phyloP scores from a whole-genome alignment of 2,113 vertebrate genomes.

The Bothrops jararaca region DNA sequence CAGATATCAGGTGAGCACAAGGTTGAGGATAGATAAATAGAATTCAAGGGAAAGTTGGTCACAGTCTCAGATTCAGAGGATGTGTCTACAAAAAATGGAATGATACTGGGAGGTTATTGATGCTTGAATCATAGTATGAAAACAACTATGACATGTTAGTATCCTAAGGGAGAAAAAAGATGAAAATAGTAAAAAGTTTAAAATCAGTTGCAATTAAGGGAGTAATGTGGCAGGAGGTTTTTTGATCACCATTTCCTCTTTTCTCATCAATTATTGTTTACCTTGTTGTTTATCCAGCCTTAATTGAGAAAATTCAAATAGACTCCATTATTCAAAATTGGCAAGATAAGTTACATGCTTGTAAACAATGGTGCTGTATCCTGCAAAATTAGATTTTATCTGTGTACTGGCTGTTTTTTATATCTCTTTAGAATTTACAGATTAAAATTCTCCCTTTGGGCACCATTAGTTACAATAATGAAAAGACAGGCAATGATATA shows the following conservation, averaged over 20 bases:
- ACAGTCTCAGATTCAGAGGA: background rate
- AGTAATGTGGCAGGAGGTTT: background rate
- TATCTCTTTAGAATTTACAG: constrained; percentile 48
- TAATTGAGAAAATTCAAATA: constrained; percentile 35
- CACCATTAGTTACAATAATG: constrained; percentile 49
- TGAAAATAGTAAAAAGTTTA: background rate
- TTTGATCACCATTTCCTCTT: background rate
- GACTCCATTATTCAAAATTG: constrained; percentile 37
- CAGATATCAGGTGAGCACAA: background rate
- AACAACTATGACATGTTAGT: background rate
- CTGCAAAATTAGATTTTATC: constrained; percentile 51
- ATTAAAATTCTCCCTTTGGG: constrained; percentile 44
- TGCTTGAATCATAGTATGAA: background rate
- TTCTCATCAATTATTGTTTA: background rate
- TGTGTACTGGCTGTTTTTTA: constrained; percentile 42
- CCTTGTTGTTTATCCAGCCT: constrained; percentile 36
- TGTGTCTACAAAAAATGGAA: background rate
- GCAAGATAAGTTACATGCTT: constrained; percentile 36
- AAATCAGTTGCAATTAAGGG: constrained; percentile 15
- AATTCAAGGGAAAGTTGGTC: background rate
- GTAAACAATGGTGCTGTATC: constrained; percentile 55
- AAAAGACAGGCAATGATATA: constrained; percentile 57
- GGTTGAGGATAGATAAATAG: background rate
- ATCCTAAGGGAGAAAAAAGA: background rate
- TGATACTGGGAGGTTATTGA: background rate